Base-by-base conservation (phyloP, 2,888 invertebrate species). In the Orthonevra nobilis region DNA sequence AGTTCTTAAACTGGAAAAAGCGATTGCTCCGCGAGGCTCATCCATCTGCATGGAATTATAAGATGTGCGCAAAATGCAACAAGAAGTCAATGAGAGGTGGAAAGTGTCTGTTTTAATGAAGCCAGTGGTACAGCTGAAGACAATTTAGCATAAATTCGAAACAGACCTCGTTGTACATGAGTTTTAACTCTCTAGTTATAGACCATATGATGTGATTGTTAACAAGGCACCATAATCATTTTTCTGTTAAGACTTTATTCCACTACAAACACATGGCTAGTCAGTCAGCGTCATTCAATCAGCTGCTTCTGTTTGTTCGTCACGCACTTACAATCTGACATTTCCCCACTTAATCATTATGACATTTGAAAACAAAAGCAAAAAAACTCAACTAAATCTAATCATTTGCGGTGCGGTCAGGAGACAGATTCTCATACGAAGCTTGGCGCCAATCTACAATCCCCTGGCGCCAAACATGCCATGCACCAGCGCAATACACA, bases 291-390 rank as follows among this genome's bases (percentile, higher is more conserved):
- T 44, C 64, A 66, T 58, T 60, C 58, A n/a, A 66, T 73, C 58
- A 66, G 73, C 58, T 66, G 44, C 66, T 26, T 52, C n/a, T n/a
- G 14, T 38, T 58, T 58, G 30, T 72, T 26, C 58, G 38, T 52
- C 10, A 77, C 77, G 70, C 77, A 72, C 72, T 74, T 48, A 19
- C 20, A 46, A 30, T 14, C 40, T 73, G 73, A 79, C 66, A 73
- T 73, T 73, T 73, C 73, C 66, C 64, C 79, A n/a, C 60, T 66
- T 73, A 72, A 61, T 79, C 73, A 72, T 70, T 52, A 60, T 58
- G 56, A 36, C 70, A 70, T 60, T 70, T 28, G 38, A 56, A 63
- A 32, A 17, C n/a, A 23, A 52, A 50, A 14, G 19, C 17, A 40
- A 40, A 40, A 56, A 56, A n/a, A 36, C n/a, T 50, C 26, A 54